Conservation (phyloP, 2,888 invertebrate genomes). For the Artemia sinica region DNA sequence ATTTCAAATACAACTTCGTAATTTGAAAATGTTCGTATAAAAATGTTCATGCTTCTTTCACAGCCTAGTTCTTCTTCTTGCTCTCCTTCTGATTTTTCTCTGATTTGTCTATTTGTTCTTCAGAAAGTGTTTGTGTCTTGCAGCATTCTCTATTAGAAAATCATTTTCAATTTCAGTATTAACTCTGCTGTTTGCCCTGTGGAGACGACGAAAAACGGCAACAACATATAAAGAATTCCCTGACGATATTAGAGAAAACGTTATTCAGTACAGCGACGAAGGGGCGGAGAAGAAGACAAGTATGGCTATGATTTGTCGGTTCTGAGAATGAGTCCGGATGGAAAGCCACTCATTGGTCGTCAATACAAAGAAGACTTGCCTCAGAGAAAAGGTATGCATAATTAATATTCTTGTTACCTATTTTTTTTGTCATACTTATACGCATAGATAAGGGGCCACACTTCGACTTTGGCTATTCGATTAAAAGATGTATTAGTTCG, state of each 20-base stretch:
- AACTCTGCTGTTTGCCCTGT: conserved; percentile 76
- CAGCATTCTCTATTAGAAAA: background rate
- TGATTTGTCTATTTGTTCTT: background rate
- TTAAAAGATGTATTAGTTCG: too few species aligned
- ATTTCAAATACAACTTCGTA: too few species aligned
- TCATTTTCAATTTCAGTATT: conserved; percentile 52
- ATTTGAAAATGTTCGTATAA: too few species aligned
- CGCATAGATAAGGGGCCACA: too few species aligned
- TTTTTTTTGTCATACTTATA: too few species aligned
- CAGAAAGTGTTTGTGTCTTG: background rate
- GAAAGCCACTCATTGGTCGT: conserved; percentile 27
- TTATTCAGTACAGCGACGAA: conserved; percentile 93
- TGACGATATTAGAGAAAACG: conserved; percentile 90
- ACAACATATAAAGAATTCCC: conserved; percentile 69
- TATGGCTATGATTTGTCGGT: conserved; percentile 77
- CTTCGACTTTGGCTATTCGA: too few species aligned
- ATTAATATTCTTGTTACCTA: too few species aligned
- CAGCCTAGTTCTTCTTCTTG: conserved; percentile 14
- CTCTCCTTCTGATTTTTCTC: background rate
- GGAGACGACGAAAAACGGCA: conserved; percentile 51
- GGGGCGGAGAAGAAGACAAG: conserved; percentile 92
- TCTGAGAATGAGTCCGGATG: conserved; percentile 47
- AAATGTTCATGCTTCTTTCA: conserved; percentile 9
- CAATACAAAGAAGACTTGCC: conserved; percentile 27
- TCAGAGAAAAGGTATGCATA: conserved; percentile 26